Conservation (phyloP, 2,797 vertebrate genomes). For the Lycodopsis pacificus region DNA sequence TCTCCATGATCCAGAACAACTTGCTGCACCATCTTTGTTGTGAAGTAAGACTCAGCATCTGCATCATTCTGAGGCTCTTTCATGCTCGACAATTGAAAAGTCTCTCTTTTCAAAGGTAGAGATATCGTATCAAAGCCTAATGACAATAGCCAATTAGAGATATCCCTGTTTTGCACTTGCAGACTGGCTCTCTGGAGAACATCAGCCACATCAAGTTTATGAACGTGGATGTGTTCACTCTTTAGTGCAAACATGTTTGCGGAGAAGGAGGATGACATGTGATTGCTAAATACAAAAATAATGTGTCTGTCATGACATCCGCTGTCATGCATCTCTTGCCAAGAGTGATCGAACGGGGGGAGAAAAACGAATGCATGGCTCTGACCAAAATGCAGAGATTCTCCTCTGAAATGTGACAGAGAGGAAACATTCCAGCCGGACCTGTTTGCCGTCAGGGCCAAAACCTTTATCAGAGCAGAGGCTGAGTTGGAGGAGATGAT, state of each 20-base stretch:
- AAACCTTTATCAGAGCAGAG: slow-evolving; percentile 77
- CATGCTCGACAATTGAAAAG: slow-evolving; percentile 51
- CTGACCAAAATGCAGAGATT: slow-evolving; percentile 45
- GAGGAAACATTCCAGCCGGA: slow-evolving; percentile 82
- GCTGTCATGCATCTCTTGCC: slow-evolving; percentile 50
- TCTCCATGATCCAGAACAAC: slow-evolving; percentile 73
- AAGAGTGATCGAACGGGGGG: slow-evolving; percentile 77
- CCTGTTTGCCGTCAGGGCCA: slow-evolving; percentile 78
- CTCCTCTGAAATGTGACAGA: slow-evolving; percentile 33
- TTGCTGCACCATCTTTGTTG: slow-evolving; percentile 77
- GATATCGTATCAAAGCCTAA: slow-evolving; percentile 71
- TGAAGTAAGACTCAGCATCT: slow-evolving; percentile 83
- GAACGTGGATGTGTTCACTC: slow-evolving; percentile 77
- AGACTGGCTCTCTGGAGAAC: slow-evolving; percentile 87
- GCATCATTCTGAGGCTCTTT: slow-evolving; percentile 8
- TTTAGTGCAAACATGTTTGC: slow-evolving; percentile 57
- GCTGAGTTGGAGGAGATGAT: slow-evolving; percentile 75
- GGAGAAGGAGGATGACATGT: slow-evolving; percentile 34
- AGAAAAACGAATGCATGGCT: slow-evolving; percentile 83
- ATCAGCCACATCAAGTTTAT: slow-evolving; percentile 74
- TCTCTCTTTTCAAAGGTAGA: slow-evolving; percentile 68
- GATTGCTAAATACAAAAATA: slow-evolving; percentile 79
- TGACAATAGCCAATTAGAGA: slow-evolving; percentile 83
- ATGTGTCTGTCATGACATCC: slow-evolving; percentile 74
- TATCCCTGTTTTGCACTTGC: slow-evolving; percentile 67